phyloP scores from a whole-genome alignment of 2,888 invertebrate genomes.

The Kryphioiulus occultus region DNA sequence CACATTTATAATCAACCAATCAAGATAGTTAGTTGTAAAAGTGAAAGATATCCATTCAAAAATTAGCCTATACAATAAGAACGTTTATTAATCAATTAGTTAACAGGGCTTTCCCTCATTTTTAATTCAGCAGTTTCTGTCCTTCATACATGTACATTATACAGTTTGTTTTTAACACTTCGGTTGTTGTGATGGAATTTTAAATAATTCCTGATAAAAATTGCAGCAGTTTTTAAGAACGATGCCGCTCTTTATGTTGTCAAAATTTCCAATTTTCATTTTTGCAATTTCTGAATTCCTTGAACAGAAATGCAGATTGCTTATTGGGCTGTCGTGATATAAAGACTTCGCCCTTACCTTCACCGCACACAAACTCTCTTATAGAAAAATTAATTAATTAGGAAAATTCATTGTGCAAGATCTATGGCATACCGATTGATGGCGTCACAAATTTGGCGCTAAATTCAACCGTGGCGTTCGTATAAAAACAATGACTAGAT shows the following conservation, averaged over 20 bases:
- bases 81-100: background rate
- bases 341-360: background rate
- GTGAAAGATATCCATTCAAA: background rate
- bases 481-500: background rate
- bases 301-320: too few species aligned
- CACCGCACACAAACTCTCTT: background rate
- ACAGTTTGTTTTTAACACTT: too few species aligned
- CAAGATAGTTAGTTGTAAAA: too few species aligned
- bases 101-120: too few species aligned
- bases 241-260: too few species aligned
- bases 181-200: too few species aligned
- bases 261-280: too few species aligned
- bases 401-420: background rate
- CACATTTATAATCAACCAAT: background rate
- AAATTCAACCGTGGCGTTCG: background rate
- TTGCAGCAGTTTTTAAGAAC: too few species aligned
- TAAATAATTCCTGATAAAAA: too few species aligned
- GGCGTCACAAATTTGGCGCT: background rate
- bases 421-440: background rate
- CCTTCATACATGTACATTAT: too few species aligned
- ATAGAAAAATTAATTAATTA: background rate
- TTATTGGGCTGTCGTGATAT: background rate
- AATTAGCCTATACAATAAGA: background rate
- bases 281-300: too few species aligned
- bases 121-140: too few species aligned